Conservation (phyloP, 1,140 invertebrate genomes). For the Ridgeia piscesae region DNA sequence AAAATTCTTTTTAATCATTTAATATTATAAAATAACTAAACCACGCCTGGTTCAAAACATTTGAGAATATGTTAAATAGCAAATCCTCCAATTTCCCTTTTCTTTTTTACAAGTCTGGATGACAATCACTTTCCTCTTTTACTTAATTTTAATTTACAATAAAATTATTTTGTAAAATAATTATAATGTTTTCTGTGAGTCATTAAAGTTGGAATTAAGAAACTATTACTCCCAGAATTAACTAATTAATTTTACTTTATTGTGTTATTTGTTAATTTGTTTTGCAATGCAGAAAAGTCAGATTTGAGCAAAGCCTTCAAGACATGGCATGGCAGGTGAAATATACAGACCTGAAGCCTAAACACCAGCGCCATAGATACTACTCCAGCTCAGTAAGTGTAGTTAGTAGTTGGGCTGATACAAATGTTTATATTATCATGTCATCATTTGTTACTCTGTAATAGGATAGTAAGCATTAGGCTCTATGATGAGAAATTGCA, state of each 20-base stretch:
- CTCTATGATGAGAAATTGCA: no score
- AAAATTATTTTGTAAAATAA: neutral
- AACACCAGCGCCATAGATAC: neutral
- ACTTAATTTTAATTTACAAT: no score
- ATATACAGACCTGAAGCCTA: slow-evolving; percentile 13
- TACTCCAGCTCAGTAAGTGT: neutral
- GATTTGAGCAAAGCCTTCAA: slow-evolving; percentile 25
- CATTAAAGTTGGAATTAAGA: neutral
- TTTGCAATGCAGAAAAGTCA: slow-evolving; percentile 13
- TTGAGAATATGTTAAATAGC: no score
- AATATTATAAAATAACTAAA: no score
- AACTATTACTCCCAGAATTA: neutral
- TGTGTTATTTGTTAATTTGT: neutral
- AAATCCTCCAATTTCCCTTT: no score
- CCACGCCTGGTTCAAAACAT: no score
- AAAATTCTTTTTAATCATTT: no score
- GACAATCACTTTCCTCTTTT: no score
- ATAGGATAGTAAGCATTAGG: neutral
- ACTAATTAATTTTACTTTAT: neutral
- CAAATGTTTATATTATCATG: neutral
- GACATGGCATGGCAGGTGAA: slow-evolving; percentile 27
- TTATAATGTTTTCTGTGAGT: neutral
- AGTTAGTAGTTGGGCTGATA: neutral
- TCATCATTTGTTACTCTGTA: neutral
- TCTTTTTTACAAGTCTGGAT: no score